phyloP scores from a whole-genome alignment of 2,113 vertebrate genomes.

The Leptodactylus fuscus region DNA sequence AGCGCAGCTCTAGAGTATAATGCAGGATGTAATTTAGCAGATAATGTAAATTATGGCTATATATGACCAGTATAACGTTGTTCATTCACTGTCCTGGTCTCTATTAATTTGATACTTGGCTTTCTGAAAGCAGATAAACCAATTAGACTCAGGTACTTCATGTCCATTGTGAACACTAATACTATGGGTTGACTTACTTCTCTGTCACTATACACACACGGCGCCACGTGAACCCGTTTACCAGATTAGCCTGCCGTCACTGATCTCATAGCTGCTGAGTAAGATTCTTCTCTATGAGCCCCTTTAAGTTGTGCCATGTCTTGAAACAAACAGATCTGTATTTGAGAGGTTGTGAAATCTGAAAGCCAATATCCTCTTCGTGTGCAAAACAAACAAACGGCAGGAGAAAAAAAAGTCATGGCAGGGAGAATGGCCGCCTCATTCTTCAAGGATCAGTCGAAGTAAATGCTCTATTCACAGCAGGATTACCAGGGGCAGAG shows the following conservation, averaged over 20 bases:
- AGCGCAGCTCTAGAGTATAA: too few species aligned
- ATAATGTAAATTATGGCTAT: too few species aligned
- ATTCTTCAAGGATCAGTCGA: not conserved
- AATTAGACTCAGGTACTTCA: not conserved
- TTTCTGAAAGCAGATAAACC: not conserved
- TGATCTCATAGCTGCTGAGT: conserved; percentile 12
- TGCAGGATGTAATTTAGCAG: not conserved
- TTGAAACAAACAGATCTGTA: not conserved
- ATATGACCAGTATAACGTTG: too few species aligned
- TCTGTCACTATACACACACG: not conserved
- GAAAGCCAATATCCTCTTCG: not conserved
- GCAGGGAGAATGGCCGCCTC: not conserved
- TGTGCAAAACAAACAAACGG: not conserved
- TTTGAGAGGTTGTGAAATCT: not conserved
- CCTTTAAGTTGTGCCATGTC: not conserved
- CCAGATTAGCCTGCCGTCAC: not conserved
- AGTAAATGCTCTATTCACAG: not conserved
- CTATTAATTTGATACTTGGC: not conserved
- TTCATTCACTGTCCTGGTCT: not conserved
- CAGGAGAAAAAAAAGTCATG: not conserved
- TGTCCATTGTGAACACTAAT: not conserved
- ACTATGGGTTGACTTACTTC: not conserved
- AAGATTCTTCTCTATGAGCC: not conserved
- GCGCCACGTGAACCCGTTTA: conserved; percentile 12
- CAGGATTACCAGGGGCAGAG: not conserved